phyloP scores from a whole-genome alignment of 2,888 invertebrate species.

The Melolontha melolontha region DNA sequence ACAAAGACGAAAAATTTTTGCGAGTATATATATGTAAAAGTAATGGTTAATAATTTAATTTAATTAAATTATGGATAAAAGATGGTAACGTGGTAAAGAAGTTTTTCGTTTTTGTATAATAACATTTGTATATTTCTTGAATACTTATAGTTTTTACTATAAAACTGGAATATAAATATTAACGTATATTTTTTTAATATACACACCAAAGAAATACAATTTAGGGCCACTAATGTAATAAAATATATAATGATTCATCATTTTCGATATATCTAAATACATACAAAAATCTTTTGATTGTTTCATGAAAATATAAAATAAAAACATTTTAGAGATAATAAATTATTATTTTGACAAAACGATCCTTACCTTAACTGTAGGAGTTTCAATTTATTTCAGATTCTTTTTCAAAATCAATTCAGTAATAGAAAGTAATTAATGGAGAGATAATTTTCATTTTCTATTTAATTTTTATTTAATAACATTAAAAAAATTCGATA shows the following conservation, averaged over 20 bases:
- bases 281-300: constrained; percentile 3
- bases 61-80: constrained; percentile 1
- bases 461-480: not conserved
- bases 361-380: not conserved
- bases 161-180: constrained; percentile 61
- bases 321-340: not conserved
- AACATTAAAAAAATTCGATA: constrained; percentile 17
- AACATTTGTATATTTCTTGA: constrained; percentile 61
- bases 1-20: constrained; percentile 59
- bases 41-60: constrained; percentile 2
- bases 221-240: constrained; percentile 48
- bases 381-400: constrained; percentile 18
- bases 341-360: not conserved
- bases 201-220: constrained; percentile 57
- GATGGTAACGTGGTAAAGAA: constrained; percentile 46
- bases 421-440: not conserved
- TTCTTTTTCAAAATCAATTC: constrained; percentile 11
- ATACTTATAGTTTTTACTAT: constrained; percentile 63
- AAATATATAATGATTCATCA: constrained; percentile 19
- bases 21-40: not conserved
- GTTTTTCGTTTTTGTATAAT: constrained; percentile 61
- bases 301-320: not conserved
- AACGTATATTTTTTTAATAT: constrained; percentile 65
- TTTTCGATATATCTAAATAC: not conserved
- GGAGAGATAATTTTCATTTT: not conserved